Evolutionary conservation across 2,888 invertebrate species (phyloP), one percentile per base, ranked within the genome.

Genomic region (Sinodicranocentrus sp.): DNA sequence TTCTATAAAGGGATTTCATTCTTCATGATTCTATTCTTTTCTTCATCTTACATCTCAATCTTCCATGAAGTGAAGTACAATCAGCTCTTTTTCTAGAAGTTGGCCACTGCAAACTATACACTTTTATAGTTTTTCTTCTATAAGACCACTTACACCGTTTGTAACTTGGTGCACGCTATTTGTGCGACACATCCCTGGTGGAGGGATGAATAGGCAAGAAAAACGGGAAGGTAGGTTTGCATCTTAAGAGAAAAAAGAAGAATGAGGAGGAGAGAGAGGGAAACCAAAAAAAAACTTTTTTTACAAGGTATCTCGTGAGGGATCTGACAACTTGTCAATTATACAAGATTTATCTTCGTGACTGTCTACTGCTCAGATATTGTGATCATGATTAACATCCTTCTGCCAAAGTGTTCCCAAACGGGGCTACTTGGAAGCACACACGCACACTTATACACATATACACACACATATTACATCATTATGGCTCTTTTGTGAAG

Each of bases 101-200:
- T 52, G 70, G 70, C 28, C 39, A 13, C 6, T 52, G 52, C 54
- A 33, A n/a, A n/a, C n/a, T 52, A 19, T 52, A 94, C 39, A 39
- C 39, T 90, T 95, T 95, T 44, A 94, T 93, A 90, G 95, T 95
- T 2, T 94, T 95, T 89, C 95, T 94, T 89, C 95, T 95, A 92
- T 2, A 92, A 92, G 88, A 87, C n/a, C 85, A 54, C 17, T n/a
- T 54, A 2, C 19, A 68, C 6, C 15, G 23, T 17, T 8, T 44
- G 28, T 26, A 54, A 23, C n/a, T 6, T 15, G 61, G 15, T 5
- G n/a, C 52, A 52, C 8, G n/a, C 3, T n/a, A 17, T 5, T n/a
- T n/a, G n/a, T n/a, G n/a, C n/a, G n/a, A 17, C 6, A 52, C n/a
- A 52, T 39, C 39, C 26, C 23, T 15, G 33, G 33, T 44, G 25